These are phyloP conservation scores for Eumerus sabulonum DNA, from an alignment of 2,888 invertebrate species.

Conservation along the genomic window DNA sequence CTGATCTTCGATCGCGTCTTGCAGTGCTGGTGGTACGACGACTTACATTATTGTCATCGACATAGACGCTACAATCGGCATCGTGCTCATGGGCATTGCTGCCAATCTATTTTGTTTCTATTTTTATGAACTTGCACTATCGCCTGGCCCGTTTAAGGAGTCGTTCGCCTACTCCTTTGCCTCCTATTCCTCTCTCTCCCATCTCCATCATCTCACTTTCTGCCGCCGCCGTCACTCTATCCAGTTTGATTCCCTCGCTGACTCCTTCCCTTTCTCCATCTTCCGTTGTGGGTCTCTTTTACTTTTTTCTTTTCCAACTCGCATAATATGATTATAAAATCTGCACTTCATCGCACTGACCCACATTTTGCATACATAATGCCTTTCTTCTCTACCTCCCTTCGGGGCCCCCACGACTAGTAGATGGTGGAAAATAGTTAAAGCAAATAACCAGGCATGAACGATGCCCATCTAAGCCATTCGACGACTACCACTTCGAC, in stretches of 20 bases:
- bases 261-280: slow-evolving; percentile 1
- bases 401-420: slow-evolving; percentile 14
- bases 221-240: not conserved
- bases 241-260: slow-evolving; percentile 1
- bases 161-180: slow-evolving; percentile 11
- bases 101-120: slow-evolving; percentile 52
- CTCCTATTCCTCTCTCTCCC: slow-evolving; percentile 9
- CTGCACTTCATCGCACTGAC: slow-evolving; percentile 75
- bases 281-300: slow-evolving; percentile 36
- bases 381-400: slow-evolving; percentile 47
- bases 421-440: slow-evolving; percentile 49
- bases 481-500: slow-evolving; percentile 29
- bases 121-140: slow-evolving; percentile 68
- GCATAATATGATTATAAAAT: slow-evolving; percentile 72
- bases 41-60: slow-evolving; percentile 30
- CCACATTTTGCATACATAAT: slow-evolving; percentile 72
- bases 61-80: not conserved
- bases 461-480: slow-evolving; percentile 65
- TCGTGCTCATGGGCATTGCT: slow-evolving; percentile 31
- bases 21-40: not conserved
- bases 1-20: slow-evolving; percentile 46
- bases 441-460: slow-evolving; percentile 62
- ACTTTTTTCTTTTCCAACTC: slow-evolving; percentile 35
- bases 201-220: slow-evolving; percentile 1
- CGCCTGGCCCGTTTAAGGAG: slow-evolving; percentile 60